These are phyloP conservation scores for Empidonax alnorum DNA, from an alignment of 2,113 vertebrate species.

Conservation along the genomic window DNA sequence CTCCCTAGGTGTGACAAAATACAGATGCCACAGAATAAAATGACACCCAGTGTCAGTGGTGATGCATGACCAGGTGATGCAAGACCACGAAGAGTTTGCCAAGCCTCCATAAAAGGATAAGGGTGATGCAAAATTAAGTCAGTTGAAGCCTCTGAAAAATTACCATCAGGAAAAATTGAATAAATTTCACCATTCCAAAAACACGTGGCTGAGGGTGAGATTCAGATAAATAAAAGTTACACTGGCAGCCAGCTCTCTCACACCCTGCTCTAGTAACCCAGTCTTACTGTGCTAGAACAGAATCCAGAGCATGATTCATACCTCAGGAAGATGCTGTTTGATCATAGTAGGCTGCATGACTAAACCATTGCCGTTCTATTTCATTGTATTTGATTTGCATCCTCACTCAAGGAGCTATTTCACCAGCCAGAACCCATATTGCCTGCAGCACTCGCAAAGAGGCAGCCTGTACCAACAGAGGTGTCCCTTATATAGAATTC, in stretches of 20 bases:
- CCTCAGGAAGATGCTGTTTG: background rate
- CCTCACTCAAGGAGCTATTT: background rate
- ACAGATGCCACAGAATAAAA: background rate
- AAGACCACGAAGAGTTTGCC: background rate
- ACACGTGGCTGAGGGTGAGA: background rate
- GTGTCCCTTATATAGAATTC: background rate
- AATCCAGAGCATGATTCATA: background rate
- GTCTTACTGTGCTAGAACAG: background rate
- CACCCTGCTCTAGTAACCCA: background rate
- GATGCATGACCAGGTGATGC: background rate
- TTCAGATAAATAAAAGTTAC: background rate
- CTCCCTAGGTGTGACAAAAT: background rate
- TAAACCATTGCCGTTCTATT: background rate
- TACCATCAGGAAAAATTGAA: background rate
- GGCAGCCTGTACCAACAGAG: background rate
- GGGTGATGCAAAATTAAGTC: background rate
- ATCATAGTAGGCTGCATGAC: background rate
- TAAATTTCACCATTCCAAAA: background rate
- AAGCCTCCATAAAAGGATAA: background rate
- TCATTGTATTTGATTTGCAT: background rate
- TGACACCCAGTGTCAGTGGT: background rate
- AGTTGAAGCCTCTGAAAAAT: background rate
- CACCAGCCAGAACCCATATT: background rate
- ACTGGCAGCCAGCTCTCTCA: background rate
- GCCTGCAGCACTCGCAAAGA: background rate